Base-by-base conservation (phyloP, 2,797 vertebrate species). In the Dendrocincla tyrannina region DNA sequence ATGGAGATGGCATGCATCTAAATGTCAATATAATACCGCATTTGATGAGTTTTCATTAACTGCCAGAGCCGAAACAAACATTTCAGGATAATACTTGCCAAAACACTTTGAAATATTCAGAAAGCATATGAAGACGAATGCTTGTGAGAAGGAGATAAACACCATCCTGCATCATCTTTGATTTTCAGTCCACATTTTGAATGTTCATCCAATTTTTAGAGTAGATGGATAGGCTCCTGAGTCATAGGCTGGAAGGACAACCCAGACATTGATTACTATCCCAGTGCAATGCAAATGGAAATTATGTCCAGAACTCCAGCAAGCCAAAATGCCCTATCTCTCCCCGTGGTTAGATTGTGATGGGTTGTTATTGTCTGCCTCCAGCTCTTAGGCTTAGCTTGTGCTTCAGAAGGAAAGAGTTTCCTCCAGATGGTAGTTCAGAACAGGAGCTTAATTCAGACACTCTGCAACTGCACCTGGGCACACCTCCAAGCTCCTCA, bases 31-130 rank as follows among this genome's bases (percentile, higher is more conserved):
- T 89, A 91, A 84, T 89, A 77, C 11, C 66, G 50, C 73, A 70
- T 95, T 96, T 95, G 85, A 92, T 85, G 85, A 89, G 64, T 95
- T 93, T 93, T 89, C 92, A 76, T 89, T 79, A 67, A 62, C 52
- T 83, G 72, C 39, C 5, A 1, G 60, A 91, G 80, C 66, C 66
- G 56, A 85, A 91, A 52, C 41, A 91, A 95, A 83, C 9, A 66
- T 89, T 92, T 78, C 0, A 4, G 47, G 33, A 68, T 33, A 85
- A 83, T 37, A 55, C 0, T 0, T 70, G 86, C 56, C 60, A 87
- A 91, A 94, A 67, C 10, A 33, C 55, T 72, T 70, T 7, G 55
- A 88, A 81, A 82, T 92, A 90, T n/a, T 92, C 63, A 63, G 39
- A 79, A 72, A 86, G 22, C 20, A 46, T 32, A 44, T 16, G 55